Conservation (phyloP, 1,140 invertebrate genomes). For the Carcinoscorpius rotundicauda region DNA sequence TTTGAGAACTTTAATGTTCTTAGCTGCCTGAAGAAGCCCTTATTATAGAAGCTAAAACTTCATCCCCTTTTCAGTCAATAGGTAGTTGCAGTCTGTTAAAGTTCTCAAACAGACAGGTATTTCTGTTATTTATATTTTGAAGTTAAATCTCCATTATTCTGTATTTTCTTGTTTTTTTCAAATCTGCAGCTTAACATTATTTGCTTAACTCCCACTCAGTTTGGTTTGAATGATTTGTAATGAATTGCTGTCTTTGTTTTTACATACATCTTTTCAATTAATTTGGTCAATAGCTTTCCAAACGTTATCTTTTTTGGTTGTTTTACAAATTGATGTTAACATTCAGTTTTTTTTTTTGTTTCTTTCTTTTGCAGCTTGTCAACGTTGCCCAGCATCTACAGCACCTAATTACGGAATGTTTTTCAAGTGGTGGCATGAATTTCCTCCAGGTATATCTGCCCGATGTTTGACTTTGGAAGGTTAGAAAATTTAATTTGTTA, state of each 20-base stretch:
- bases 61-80: too few relatives aligned
- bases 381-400: slow-evolving; percentile 39
- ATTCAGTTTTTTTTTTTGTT: not conserved
- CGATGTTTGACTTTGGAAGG: slow-evolving; percentile 38
- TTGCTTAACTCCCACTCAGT: too few relatives aligned
- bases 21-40: too few relatives aligned
- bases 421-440: slow-evolving; percentile 40
- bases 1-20: too few relatives aligned
- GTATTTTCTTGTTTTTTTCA: too few relatives aligned
- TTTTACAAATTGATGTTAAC: not conserved
- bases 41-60: too few relatives aligned
- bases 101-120: too few relatives aligned
- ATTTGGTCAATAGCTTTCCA: not conserved
- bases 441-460: slow-evolving; percentile 39
- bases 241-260: not conserved
- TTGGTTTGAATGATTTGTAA: too few relatives aligned
- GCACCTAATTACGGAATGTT: slow-evolving; percentile 41
- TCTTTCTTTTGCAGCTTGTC: slow-evolving; percentile 30
- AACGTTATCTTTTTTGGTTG: not conserved
- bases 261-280: not conserved
- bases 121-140: too few relatives aligned
- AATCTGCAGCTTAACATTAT: too few relatives aligned
- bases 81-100: too few relatives aligned
- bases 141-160: too few relatives aligned
- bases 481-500: slow-evolving; percentile 7